Percentiles rank a stretch among this genome's conserved stretches.
Evolutionary conservation across 2,797 vertebrate species (phyloP).

Genomic region (Morelia viridis): DNA sequence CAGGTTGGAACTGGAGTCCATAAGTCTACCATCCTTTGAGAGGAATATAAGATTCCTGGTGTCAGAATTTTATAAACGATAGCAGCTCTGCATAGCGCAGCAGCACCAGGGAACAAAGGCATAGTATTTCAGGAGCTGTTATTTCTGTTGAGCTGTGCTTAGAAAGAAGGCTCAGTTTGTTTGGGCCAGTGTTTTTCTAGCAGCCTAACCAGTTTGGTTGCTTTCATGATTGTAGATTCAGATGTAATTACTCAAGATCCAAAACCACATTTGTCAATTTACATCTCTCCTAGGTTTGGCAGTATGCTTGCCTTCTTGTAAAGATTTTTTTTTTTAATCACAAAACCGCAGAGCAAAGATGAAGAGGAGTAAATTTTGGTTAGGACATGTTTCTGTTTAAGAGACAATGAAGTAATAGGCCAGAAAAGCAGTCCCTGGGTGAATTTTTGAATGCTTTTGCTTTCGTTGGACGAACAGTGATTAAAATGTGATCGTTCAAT

Average conservation of each 20-base stretch:
- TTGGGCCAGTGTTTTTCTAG: conserved; percentile 58
- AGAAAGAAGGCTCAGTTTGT: conserved; percentile 67
- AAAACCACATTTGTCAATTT: conserved; percentile 54
- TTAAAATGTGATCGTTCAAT: conserved; percentile 43
- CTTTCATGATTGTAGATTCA: conserved; percentile 54
- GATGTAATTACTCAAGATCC: conserved; percentile 56
- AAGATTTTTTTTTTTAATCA: not conserved
- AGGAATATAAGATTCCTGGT: conserved; percentile 58
- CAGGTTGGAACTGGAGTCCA: conserved; percentile 24
- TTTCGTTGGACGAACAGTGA: conserved; percentile 10
- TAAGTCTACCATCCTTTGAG: conserved; percentile 58
- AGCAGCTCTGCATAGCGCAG: conserved; percentile 27
- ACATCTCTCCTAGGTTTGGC: conserved; percentile 52
- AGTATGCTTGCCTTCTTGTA: not conserved
- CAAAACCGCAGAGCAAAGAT: conserved; percentile 46
- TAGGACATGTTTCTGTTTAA: conserved; percentile 56
- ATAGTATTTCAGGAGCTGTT: conserved; percentile 57
- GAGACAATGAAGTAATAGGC: conserved; percentile 41
- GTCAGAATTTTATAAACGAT: conserved; percentile 53
- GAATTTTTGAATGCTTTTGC: conserved; percentile 54
- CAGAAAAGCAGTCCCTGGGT: conserved; percentile 55
- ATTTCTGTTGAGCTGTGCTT: conserved; percentile 57
- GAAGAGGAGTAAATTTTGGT: conserved; percentile 49
- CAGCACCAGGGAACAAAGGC: conserved; percentile 56
- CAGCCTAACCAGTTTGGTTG: conserved; percentile 50